Base-by-base conservation (phyloP, 2,888 invertebrate species). In the Trichogramma dendrolimi region DNA sequence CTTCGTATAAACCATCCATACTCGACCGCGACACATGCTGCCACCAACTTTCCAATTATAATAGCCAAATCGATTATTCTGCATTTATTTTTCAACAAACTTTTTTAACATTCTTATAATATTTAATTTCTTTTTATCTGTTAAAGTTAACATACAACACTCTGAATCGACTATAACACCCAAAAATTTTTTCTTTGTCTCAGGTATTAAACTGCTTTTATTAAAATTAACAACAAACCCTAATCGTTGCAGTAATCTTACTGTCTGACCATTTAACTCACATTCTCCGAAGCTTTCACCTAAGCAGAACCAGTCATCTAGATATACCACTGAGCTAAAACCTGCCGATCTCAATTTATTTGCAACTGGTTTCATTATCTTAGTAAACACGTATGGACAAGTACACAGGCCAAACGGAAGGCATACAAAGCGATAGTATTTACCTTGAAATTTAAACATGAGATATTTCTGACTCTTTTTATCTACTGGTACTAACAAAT, bases 291-390 rank as follows among this genome's bases (percentile, higher is more conserved):
- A n/a, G n/a, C n/a, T n/a, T n/a, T n/a, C n/a, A n/a, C n/a, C n/a
- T n/a, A n/a, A n/a, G n/a, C n/a, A n/a, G n/a, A n/a, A n/a, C n/a
- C n/a, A n/a, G n/a, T 52, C 61, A 40, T 60, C 60, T 6, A 60
- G 27, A 38, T 60, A 61, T 43, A 51, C 41, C 4, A 51, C 51
- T 4, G 39, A 39, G n/a, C 39, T 8, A 43, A 60, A 55, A 5
- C 56, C 52, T 40, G 4, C 27, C 41, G 6, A n/a, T 60, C 61
- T 61, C 41, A 61, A 50, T 4, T 39, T 6, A 6, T 43, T 43
- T 11, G 47, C 53, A 11, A 59, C 59, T 10, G 55, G 51, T 52
- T 62, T 61, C 56, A 64, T 52, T 6, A 59, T 48, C 49, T 62
- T 64, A 38, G 55, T 60, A 44, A 50, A 60, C 6, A 60, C 50